A percentile compares a stretch with the other conserved stretches of the same genome.
Conservation (phyloP, 1,140 invertebrate species). For the Linepithema humile region DNA sequence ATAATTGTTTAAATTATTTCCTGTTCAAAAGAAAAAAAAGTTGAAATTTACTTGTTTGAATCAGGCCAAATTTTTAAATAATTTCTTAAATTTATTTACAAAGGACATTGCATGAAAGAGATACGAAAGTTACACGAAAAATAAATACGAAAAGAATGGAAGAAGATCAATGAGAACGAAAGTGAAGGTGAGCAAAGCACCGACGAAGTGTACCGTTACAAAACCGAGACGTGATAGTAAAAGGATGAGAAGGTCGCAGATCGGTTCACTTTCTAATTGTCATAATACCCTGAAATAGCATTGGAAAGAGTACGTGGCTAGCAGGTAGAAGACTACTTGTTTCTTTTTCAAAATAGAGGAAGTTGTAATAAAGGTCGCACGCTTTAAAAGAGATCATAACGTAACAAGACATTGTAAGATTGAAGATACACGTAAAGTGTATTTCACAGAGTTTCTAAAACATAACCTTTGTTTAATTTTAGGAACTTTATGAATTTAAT, state of each 20-base stretch:
- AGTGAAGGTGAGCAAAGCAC: slow-evolving; percentile 67
- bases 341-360: slow-evolving; percentile 18
- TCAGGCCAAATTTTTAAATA: too few species aligned
- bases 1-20: too few species aligned
- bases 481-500: background rate
- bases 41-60: too few species aligned
- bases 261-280: slow-evolving; percentile 62
- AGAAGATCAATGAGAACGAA: slow-evolving; percentile 61
- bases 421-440: background rate
- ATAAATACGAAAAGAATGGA: slow-evolving; percentile 36
- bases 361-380: slow-evolving; percentile 21
- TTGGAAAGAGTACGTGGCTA: background rate
- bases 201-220: slow-evolving; percentile 53
- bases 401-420: slow-evolving; percentile 16
- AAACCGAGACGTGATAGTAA: slow-evolving; percentile 53
- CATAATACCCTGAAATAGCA: slow-evolving; percentile 42
- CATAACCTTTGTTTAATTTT: background rate
- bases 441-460: too few species aligned
- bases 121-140: background rate
- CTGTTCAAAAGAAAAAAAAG: too few species aligned
- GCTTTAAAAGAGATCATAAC: background rate
- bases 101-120: background rate
- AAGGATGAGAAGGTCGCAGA: slow-evolving; percentile 61
- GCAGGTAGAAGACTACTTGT: slow-evolving; percentile 5
- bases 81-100: background rate